phyloP scores from a whole-genome alignment of 2,888 invertebrate genomes.

The Ennomos quercinarius region DNA sequence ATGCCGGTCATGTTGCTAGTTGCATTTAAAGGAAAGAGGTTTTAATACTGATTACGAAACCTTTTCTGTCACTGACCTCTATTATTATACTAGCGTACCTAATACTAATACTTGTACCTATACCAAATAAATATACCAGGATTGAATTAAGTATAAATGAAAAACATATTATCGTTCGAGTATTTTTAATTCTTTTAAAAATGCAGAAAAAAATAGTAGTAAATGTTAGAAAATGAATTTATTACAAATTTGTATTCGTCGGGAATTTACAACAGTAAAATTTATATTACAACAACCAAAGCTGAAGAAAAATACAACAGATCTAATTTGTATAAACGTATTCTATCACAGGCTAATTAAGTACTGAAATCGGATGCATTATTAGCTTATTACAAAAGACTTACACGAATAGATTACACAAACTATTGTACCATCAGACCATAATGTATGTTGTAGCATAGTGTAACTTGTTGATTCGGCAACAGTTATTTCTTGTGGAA shows the following conservation, averaged over 20 bases:
- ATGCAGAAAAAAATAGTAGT: conserved; percentile 76
- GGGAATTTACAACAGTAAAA: conserved; percentile 35
- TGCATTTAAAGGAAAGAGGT: neutral
- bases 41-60: conserved; percentile 1
- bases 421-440: conserved; percentile 22
- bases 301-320: conserved; percentile 45
- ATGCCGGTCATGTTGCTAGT: conserved; percentile 5
- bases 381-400: conserved; percentile 11
- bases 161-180: conserved; percentile 52
- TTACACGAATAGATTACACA: conserved; percentile 17
- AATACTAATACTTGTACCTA: too few species aligned
- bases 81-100: too few species aligned
- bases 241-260: conserved; percentile 83
- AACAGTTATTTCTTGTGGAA: conserved; percentile 53
- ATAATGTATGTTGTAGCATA: conserved; percentile 2
- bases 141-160: conserved; percentile 18
- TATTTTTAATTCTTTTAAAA: conserved; percentile 79
- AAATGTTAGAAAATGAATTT: conserved; percentile 80
- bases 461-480: conserved; percentile 20
- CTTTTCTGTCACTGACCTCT: too few species aligned
- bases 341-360: conserved; percentile 79
- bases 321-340: conserved; percentile 46
- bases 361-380: conserved; percentile 52
- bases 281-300: conserved; percentile 43
- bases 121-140: too few species aligned